Evolutionary conservation across 2,888 invertebrate genomes (phyloP).

Genomic region (Chrysomela aeneicollis): DNA sequence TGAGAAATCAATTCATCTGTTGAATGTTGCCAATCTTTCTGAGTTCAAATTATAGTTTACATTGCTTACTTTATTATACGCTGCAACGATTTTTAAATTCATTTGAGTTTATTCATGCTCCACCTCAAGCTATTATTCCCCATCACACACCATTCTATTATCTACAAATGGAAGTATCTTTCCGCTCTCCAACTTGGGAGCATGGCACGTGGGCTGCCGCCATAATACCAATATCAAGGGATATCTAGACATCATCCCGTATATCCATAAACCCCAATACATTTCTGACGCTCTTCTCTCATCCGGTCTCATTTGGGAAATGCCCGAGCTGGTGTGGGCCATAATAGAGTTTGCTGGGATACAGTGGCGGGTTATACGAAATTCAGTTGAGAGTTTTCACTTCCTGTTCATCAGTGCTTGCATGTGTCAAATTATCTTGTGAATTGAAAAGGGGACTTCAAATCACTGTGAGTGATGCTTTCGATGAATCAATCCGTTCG

Average conservation of each 20-base stretch:
- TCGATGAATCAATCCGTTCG: no score
- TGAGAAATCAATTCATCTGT: no score
- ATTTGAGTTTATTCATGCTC: no score
- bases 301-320: conserved; percentile 52
- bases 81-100: no score
- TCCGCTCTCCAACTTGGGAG: conserved; percentile 6
- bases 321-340: conserved; percentile 46
- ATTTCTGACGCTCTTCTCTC: conserved; percentile 51
- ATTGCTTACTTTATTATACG: no score
- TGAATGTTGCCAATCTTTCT: no score
- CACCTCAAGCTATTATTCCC: not conserved
- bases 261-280: conserved; percentile 53
- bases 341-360: conserved; percentile 23
- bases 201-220: conserved; percentile 22
- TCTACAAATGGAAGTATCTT: not conserved
- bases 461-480: no score
- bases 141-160: not conserved
- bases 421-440: no score
- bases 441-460: no score
- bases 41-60: no score
- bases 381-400: no score
- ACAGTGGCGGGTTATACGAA: conserved; percentile 3
- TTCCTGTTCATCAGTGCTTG: no score
- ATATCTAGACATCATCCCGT: conserved; percentile 47
- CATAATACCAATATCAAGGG: conserved; percentile 39